Percentiles rank a stretch among this genome's conserved stretches.
phyloP scores from a whole-genome alignment of 2,113 vertebrate genomes.

The Anarrhichthys ocellatus region DNA sequence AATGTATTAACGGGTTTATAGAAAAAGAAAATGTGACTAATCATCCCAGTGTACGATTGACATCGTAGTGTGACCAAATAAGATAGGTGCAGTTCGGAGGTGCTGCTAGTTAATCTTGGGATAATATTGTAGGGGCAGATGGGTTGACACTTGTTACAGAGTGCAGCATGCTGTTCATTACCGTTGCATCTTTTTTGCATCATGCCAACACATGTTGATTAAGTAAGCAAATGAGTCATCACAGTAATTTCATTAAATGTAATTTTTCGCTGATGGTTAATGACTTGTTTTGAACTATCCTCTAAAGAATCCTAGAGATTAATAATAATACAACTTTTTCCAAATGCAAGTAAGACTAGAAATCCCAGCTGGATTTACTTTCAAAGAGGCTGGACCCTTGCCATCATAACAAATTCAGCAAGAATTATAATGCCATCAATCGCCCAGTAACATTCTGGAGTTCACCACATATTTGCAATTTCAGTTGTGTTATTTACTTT shows the following conservation, averaged over 20 bases:
- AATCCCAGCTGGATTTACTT: conserved; percentile 17
- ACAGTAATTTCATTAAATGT: conserved; percentile 7
- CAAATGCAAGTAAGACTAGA: neutral
- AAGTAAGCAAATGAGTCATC: conserved; percentile 16
- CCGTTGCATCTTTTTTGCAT: conserved; percentile 12
- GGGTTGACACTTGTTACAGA: neutral
- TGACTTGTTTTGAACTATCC: conserved; percentile 9
- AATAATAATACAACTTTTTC: conserved; percentile 6
- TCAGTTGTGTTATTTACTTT: neutral
- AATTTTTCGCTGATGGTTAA: neutral
- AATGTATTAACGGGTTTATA: neutral
- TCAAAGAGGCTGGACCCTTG: conserved; percentile 14
- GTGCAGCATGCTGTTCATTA: neutral
- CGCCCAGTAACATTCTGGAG: neutral
- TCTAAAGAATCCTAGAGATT: conserved; percentile 6
- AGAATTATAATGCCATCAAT: conserved; percentile 7
- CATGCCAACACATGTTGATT: conserved; percentile 10
- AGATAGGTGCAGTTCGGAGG: neutral
- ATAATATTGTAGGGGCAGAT: neutral
- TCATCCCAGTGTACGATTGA: neutral
- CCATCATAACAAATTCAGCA: conserved; percentile 3
- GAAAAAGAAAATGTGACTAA: neutral
- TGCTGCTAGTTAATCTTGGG: neutral
- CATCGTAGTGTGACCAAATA: neutral
- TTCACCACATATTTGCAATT: conserved; percentile 2